Conservation (phyloP, 2,113 vertebrate species). For the Antechinus stuartii region DNA sequence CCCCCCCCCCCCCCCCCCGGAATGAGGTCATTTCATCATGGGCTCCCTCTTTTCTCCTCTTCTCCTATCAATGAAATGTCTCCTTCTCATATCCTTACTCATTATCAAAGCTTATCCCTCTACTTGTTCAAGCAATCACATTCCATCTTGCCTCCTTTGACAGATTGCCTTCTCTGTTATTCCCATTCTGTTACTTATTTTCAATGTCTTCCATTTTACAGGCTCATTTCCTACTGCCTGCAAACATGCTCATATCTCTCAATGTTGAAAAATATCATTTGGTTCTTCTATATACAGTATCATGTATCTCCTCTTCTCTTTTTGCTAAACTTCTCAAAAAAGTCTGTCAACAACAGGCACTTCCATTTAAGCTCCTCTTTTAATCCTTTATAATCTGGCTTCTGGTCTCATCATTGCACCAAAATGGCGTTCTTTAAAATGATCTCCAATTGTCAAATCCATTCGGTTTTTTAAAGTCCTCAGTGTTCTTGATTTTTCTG, state of each 20-base stretch:
- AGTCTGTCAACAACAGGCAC: not conserved
- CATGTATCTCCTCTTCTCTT: not conserved
- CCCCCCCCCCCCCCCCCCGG: too few species aligned
- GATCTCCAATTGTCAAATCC: not conserved
- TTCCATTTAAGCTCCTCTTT: not conserved
- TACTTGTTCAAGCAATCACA: not conserved
- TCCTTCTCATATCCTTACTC: not conserved
- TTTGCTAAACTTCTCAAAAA: not conserved
- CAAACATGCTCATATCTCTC: not conserved
- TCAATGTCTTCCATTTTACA: not conserved
- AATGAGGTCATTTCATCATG: not conserved
- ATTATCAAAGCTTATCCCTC: not conserved
- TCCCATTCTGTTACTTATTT: not conserved
- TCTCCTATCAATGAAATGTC: not conserved
- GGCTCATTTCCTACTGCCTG: not conserved
- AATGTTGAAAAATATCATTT: not conserved
- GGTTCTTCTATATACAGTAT: not conserved
- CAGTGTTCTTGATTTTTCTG: not conserved
- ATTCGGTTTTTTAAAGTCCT: not conserved
- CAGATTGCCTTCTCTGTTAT: not conserved
- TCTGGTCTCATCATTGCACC: not conserved
- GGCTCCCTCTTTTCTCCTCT: not conserved
- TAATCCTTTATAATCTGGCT: not conserved
- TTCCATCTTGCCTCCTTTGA: not conserved
- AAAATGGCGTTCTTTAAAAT: not conserved